These are phyloP conservation scores for Trachymyrmex septentrionalis DNA, from an alignment of 1,140 invertebrate species.

Conservation along the genomic window DNA sequence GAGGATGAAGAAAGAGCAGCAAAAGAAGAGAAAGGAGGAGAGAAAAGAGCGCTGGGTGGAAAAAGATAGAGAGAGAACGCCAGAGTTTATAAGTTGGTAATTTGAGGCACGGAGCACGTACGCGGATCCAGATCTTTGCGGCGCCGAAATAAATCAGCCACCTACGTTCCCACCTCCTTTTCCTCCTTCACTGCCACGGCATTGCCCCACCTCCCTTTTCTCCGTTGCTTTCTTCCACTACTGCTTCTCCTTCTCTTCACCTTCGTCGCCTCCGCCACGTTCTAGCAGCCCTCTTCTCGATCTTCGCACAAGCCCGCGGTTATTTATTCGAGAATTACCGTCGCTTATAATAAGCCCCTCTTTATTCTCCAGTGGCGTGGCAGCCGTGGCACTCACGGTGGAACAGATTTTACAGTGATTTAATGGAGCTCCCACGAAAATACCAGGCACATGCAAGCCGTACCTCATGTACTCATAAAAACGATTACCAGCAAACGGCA, in stretches of 20 bases:
- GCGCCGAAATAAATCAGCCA: constrained; percentile 86
- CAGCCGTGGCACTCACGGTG: constrained; percentile 77
- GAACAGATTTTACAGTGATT: constrained; percentile 86
- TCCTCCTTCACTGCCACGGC: constrained; percentile 66
- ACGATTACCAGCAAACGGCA: constrained; percentile 63
- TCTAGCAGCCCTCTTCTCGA: constrained; percentile 67
- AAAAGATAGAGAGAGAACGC: constrained; percentile 39
- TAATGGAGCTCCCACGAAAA: constrained; percentile 84
- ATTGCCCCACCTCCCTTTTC: constrained; percentile 69
- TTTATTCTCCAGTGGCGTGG: constrained; percentile 84
- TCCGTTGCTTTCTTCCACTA: constrained; percentile 56
- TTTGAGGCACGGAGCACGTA: constrained; percentile 86
- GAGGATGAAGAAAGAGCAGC: constrained; percentile 56
- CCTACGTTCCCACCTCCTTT: constrained; percentile 79
- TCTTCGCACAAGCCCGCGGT: constrained; percentile 80
- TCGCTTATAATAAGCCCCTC: constrained; percentile 87
- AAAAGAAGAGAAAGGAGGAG: constrained; percentile 28
- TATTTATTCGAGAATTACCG: constrained; percentile 87
- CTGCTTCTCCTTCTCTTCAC: constrained; percentile 1
- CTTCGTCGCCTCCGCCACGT: constrained; percentile 52
- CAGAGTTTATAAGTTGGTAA: constrained; percentile 87
- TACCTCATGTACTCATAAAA: constrained; percentile 61
- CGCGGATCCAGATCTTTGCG: constrained; percentile 85
- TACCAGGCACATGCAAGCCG: constrained; percentile 70
- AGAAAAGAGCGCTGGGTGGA: constrained; percentile 69